These are phyloP conservation scores for Brachyhypopomus gauderio DNA, from an alignment of 2,113 vertebrate species.

Conservation along the genomic window DNA sequence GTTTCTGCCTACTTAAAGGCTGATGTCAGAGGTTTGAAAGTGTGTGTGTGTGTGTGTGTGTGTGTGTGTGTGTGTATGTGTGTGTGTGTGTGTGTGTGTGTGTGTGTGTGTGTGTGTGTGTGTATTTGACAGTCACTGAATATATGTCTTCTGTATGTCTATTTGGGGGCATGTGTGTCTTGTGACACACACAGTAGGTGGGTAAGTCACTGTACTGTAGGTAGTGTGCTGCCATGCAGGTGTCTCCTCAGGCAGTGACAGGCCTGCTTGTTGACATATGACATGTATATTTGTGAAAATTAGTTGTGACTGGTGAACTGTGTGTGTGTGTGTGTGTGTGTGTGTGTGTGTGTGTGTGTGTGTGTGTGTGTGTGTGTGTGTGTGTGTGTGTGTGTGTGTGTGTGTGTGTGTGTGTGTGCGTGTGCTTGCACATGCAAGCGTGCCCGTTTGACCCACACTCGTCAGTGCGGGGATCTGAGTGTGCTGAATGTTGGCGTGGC, in stretches of 20 bases:
- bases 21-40: not conserved
- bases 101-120: not conserved
- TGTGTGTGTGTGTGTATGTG: not conserved
- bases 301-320: too few species aligned
- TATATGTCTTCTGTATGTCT: not conserved
- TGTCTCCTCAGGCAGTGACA: not conserved
- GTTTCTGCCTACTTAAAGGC: not conserved
- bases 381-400: slow-evolving; percentile 12
- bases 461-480: slow-evolving; percentile 19
- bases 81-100: too few species aligned
- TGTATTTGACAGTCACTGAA: not conserved
- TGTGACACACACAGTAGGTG: slow-evolving; percentile 44
- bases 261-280: slow-evolving; percentile 31
- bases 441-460: slow-evolving; percentile 23
- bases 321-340: slow-evolving; percentile 14
- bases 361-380: slow-evolving; percentile 14
- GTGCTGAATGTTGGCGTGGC: slow-evolving; percentile 35
- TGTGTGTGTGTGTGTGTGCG: slow-evolving; percentile 27
- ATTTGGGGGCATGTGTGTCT: not conserved
- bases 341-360: slow-evolving; percentile 24
- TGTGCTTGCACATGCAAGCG: not conserved
- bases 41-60: not conserved
- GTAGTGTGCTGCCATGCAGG: slow-evolving; percentile 14
- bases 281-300: slow-evolving; percentile 25
- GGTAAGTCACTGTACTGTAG: not conserved